These are phyloP conservation scores for Latrodectus hesperus DNA, from an alignment of 2,888 invertebrate genomes.

Conservation along the genomic window DNA sequence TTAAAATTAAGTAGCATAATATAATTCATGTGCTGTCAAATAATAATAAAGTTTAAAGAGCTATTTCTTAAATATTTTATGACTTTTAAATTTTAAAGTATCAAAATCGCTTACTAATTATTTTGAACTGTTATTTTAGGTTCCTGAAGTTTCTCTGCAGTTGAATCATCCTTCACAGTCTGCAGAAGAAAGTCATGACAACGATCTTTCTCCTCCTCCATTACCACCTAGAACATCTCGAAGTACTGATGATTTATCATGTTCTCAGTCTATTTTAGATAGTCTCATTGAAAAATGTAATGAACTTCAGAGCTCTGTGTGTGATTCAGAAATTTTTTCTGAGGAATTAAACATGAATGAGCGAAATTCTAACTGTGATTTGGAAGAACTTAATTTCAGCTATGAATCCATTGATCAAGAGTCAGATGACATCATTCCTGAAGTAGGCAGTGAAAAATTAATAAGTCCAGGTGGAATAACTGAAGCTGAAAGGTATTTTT, in stretches of 20 bases:
- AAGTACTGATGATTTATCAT: constrained; percentile 29
- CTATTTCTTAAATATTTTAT: too few relatives aligned
- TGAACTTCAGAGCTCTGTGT: not conserved
- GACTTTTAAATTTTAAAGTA: too few relatives aligned
- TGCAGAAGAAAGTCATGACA: not conserved
- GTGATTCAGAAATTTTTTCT: not conserved
- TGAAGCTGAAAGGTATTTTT: constrained; percentile 31
- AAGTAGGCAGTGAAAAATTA: not conserved
- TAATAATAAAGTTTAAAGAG: too few relatives aligned
- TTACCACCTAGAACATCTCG: constrained; percentile 57
- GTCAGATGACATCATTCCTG: not conserved
- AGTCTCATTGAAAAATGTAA: not conserved
- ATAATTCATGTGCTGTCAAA: too few relatives aligned
- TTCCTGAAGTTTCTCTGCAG: too few relatives aligned
- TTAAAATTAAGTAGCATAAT: too few relatives aligned
- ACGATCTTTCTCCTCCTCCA: constrained; percentile 48
- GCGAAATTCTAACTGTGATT: not conserved
- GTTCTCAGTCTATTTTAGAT: not conserved
- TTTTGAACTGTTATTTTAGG: too few relatives aligned
- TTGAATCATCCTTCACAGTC: too few relatives aligned
- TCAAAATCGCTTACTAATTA: too few relatives aligned
- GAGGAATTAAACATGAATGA: constrained; percentile 4
- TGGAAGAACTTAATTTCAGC: not conserved
- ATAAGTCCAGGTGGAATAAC: not conserved
- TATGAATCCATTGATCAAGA: not conserved